Conservation (phyloP, 2,888 invertebrate species). For the Leptinotarsa haldemani region DNA sequence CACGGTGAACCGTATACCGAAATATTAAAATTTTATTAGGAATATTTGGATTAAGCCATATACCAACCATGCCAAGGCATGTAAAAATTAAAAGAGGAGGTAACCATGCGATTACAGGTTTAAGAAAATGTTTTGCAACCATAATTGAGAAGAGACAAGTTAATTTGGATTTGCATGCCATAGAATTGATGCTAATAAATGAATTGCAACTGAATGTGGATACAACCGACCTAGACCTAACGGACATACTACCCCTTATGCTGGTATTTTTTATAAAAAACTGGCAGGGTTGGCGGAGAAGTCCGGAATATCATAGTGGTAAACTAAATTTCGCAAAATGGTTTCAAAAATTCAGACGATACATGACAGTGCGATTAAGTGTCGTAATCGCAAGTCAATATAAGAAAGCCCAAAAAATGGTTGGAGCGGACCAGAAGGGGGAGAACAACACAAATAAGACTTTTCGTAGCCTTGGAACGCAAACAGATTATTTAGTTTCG, state of each 20-base stretch:
- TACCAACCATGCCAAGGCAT: neutral
- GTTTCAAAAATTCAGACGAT: constrained; percentile 51
- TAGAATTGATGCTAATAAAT: too few species aligned
- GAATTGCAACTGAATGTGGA: too few species aligned
- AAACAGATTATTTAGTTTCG: constrained; percentile 46
- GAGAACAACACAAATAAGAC: neutral
- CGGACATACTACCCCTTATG: constrained; percentile 45
- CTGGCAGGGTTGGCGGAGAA: constrained; percentile 54
- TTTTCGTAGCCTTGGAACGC: constrained; percentile 33
- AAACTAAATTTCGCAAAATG: constrained; percentile 48
- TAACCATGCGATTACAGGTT: too few species aligned
- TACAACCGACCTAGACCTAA: too few species aligned
- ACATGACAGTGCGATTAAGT: constrained; percentile 47
- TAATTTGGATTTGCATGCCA: too few species aligned
- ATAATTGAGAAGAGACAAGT: too few species aligned
- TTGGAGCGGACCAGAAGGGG: too few species aligned
- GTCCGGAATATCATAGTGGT: constrained; percentile 51
- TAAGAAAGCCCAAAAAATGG: neutral
- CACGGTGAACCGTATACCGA: neutral
- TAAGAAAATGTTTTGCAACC: too few species aligned
- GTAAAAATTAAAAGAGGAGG: too few species aligned
- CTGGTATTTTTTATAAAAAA: constrained; percentile 49
- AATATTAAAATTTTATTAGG: neutral
- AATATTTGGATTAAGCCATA: too few species aligned
- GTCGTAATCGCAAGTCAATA: constrained; percentile 45